phyloP scores from a whole-genome alignment of 2,888 invertebrate genomes.

The Unio delphinus region DNA sequence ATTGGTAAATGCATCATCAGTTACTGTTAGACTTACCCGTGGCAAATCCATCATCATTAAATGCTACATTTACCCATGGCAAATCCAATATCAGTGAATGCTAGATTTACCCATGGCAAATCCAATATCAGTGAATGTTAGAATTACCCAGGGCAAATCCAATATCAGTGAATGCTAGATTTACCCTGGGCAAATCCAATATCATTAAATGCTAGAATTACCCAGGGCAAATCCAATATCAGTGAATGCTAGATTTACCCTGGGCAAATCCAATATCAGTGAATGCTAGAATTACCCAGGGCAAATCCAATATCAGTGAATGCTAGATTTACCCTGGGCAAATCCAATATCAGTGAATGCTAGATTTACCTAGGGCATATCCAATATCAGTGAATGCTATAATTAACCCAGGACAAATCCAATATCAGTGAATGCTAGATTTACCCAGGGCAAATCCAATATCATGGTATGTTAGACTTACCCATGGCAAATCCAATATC shows the following conservation, averaged over 20 bases:
- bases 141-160: slow-evolving; percentile 93
- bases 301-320: slow-evolving; percentile 99
- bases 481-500: slow-evolving; percentile 99
- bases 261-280: slow-evolving; percentile 99
- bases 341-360: slow-evolving; percentile 99
- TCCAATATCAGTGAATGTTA: slow-evolving; percentile 95
- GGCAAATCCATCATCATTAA: too few relatives aligned
- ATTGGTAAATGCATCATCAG: too few relatives aligned
- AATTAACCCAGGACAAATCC: too few relatives aligned
- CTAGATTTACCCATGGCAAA: slow-evolving; percentile 88
- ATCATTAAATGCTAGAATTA: slow-evolving; percentile 86
- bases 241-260: slow-evolving; percentile 86
- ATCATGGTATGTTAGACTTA: slow-evolving; percentile 74
- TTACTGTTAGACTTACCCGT: too few relatives aligned
- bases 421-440: slow-evolving; percentile 4
- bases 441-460: slow-evolving; percentile 97
- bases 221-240: slow-evolving; percentile 99
- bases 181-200: slow-evolving; percentile 97
- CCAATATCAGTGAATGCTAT: too few relatives aligned
- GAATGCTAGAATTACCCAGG: slow-evolving; percentile 86
- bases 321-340: slow-evolving; percentile 85
- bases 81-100: too few relatives aligned
- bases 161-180: slow-evolving; percentile 91
- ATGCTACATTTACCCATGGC: too few relatives aligned
- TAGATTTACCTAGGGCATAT: neutral